Evolutionary conservation across 2,888 invertebrate genomes (phyloP), one percentile per base, ranked within the genome.

Genomic region (Drosophila mercatorum): DNA sequence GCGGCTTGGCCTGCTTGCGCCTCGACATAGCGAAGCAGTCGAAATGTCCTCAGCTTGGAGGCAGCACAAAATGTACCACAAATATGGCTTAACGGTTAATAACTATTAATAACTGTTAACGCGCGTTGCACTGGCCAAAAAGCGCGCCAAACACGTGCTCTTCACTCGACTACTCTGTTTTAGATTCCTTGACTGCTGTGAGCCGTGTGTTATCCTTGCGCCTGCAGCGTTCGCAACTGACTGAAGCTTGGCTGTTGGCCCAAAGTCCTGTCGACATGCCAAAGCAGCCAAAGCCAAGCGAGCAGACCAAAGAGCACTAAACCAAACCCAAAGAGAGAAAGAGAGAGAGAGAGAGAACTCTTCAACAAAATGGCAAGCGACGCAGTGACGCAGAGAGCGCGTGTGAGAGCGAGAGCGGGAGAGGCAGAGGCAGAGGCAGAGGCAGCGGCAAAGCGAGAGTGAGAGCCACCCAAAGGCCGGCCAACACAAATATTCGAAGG

Each of bases 1-100:
- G 94, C 78, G 95, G 95, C 90, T 95, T 95, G 51, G 95, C 95
- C 92, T 95, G 95, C 92, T 95, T 95, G 88, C 95, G 94, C 83
- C 95, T 94, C 81, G 95, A 95, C 95, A 95, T 94, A 64, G 67
- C 82, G 60, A 61, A 3, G 11, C 17, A 12, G 22, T 3, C 10
- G 31, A 34, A 34, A 5, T 14, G 7, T 34, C 12, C 28, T 28
- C 0, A 34, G 2, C 28, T 17, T 44, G 17, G 49, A 8, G 47
- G 36, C 12, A 49, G 43, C 49, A 69, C 53, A 60, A 51, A 34
- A 17, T 52, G 5, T 17, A 31, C 22, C 17, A 2, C 12, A 22
- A 43, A 14, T 7, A 2, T 1, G 5, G 6, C 8, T 34, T 34
- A 12, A 47, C 43, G 26, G 10, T 44, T 47, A 3, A 26, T 38